phyloP scores from a whole-genome alignment of 2,888 invertebrate genomes.

The Argyra leucocephala region DNA sequence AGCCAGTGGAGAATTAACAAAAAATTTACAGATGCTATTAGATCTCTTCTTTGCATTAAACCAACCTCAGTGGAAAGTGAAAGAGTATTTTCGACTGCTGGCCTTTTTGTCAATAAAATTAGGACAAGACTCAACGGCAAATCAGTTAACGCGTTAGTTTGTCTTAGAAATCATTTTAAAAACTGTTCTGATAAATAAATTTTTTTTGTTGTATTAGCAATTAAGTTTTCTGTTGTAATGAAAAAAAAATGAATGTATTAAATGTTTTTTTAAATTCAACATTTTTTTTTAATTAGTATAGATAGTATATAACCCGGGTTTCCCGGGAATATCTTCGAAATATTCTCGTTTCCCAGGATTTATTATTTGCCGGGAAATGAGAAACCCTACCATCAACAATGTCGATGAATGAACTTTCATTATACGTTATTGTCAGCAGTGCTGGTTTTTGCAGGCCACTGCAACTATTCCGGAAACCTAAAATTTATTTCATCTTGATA shows the following conservation, averaged over 20 bases:
- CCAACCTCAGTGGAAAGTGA: slow-evolving; percentile 11
- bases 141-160: slow-evolving; percentile 11
- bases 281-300: neutral
- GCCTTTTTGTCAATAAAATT: slow-evolving; percentile 11
- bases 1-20: slow-evolving; percentile 14
- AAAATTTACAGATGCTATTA: slow-evolving; percentile 2
- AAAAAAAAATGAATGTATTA: slow-evolving; percentile 3
- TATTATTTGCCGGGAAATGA: slow-evolving; percentile 10
- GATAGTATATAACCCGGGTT: neutral
- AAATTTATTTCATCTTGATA: too few relatives aligned
- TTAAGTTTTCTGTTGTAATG: slow-evolving; percentile 10
- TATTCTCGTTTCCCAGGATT: slow-evolving; percentile 8
- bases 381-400: slow-evolving; percentile 2
- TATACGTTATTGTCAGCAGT: too few relatives aligned
- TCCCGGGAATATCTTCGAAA: slow-evolving; percentile 11
- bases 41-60: slow-evolving; percentile 8
- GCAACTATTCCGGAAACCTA: too few relatives aligned
- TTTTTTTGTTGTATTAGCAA: slow-evolving; percentile 10
- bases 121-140: slow-evolving; percentile 12
- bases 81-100: slow-evolving; percentile 11
- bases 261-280: neutral
- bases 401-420: too few relatives aligned
- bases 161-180: slow-evolving; percentile 13
- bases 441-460: too few relatives aligned
- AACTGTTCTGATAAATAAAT: slow-evolving; percentile 10